phyloP scores from a whole-genome alignment of 2,797 vertebrate genomes.

The Ptychobarbus kaznakovi region DNA sequence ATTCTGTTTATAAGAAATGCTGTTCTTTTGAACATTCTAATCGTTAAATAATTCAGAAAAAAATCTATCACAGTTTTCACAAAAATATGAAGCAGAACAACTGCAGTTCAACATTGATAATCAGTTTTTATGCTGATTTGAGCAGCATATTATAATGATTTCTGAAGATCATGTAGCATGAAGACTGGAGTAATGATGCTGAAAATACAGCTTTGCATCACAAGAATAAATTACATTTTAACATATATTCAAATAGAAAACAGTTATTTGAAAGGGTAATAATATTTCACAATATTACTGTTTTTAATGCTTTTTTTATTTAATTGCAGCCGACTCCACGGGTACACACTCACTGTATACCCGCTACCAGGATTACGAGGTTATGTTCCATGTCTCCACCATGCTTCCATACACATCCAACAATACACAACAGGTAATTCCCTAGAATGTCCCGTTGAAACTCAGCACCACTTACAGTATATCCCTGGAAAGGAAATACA shows the following conservation, averaged over 20 bases:
- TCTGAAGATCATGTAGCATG: neutral
- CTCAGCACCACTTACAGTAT: neutral
- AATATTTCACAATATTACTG: neutral
- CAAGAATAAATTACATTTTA: neutral
- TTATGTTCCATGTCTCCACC: constrained; percentile 96
- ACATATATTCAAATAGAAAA: neutral
- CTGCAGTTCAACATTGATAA: neutral
- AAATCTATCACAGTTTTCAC: constrained; percentile 8
- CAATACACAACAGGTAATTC: constrained; percentile 80
- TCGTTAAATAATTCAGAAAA: neutral
- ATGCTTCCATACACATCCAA: constrained; percentile 95
- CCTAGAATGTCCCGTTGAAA: neutral
- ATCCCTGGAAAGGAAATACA: neutral
- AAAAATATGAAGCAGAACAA: neutral
- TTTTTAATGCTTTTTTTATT: neutral
- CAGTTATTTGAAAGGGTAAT: neutral
- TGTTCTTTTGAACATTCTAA: neutral
- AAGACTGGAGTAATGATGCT: constrained; percentile 18
- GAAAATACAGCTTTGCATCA: neutral
- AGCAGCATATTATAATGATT: neutral
- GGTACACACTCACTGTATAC: constrained; percentile 94
- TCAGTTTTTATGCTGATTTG: neutral
- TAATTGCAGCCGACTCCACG: constrained; percentile 85
- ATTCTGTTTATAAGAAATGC: neutral
- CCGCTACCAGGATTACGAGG: constrained; percentile 93